These are phyloP conservation scores for Drosophila subsilvestris DNA, from an alignment of 2,888 invertebrate genomes.

Conservation along the genomic window DNA sequence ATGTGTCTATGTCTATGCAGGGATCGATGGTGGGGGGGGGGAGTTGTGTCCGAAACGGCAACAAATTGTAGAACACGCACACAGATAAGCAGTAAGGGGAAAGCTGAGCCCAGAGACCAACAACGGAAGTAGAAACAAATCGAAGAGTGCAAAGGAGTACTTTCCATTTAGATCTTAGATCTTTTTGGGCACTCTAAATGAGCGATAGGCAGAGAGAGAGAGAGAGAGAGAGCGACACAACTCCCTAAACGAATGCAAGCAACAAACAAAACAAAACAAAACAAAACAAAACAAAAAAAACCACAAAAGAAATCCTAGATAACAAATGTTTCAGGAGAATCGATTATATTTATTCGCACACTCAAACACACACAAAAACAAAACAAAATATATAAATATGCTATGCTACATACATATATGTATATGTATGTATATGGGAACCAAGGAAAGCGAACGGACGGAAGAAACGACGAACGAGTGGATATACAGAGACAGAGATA, in stretches of 20 bases:
- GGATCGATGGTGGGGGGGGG: neutral
- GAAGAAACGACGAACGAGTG: neutral
- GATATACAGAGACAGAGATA: constrained; percentile 3
- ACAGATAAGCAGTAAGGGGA: neutral
- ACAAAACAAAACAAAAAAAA: constrained; percentile 5
- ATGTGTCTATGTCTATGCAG: neutral
- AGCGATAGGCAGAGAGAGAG: too few species aligned
- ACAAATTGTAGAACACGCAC: neutral
- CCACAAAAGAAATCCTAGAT: constrained; percentile 38
- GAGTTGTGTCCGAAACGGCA: neutral
- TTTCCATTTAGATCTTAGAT: neutral
- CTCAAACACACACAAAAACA: constrained; percentile 11
- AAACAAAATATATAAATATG: neutral
- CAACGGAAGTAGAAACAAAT: too few species aligned
- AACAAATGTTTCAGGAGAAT: constrained; percentile 12
- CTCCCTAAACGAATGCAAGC: neutral
- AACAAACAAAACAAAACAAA: neutral
- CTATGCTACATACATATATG: neutral
- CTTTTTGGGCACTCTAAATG: neutral
- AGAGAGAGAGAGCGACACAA: neutral
- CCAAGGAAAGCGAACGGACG: neutral
- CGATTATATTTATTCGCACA: constrained; percentile 38
- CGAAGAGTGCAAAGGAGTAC: neutral
- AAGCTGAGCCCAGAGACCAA: neutral
- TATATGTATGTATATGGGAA: neutral